Evolutionary conservation across 2,113 vertebrate genomes (phyloP).

Genomic region (Chaetura pelagica): DNA sequence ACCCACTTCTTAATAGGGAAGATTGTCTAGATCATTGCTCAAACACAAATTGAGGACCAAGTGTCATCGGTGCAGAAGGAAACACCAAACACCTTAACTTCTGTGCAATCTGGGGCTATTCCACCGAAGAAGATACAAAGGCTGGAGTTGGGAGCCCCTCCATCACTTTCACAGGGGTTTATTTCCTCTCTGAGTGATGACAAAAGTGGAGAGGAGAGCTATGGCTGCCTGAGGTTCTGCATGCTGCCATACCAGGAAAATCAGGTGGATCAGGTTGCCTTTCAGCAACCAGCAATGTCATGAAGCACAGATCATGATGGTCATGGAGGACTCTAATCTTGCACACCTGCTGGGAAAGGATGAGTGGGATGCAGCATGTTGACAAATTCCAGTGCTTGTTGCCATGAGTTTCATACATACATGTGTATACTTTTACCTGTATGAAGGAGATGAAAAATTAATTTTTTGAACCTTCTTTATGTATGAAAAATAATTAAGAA

Average conservation of each 20-base stretch:
- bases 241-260: neutral
- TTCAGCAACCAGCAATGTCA: neutral
- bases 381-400: neutral
- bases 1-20: neutral
- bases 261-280: neutral
- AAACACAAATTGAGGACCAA: rapidly evolving
- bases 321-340: neutral
- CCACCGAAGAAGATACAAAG: neutral
- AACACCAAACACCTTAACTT: neutral
- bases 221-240: neutral
- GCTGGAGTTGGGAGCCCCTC: neutral
- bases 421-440: neutral
- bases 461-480: neutral
- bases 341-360: neutral
- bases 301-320: neutral
- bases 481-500: neutral
- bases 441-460: neutral
- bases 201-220: neutral
- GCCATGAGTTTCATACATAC: neutral
- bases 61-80: rapidly evolving
- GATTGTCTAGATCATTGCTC: neutral
- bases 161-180: neutral
- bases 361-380: neutral
- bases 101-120: neutral
- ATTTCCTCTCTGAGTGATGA: neutral